Percentiles rank a stretch among this genome's conserved stretches.
Conservation (phyloP, 2,888 invertebrate species). For the Perdita meconis region DNA sequence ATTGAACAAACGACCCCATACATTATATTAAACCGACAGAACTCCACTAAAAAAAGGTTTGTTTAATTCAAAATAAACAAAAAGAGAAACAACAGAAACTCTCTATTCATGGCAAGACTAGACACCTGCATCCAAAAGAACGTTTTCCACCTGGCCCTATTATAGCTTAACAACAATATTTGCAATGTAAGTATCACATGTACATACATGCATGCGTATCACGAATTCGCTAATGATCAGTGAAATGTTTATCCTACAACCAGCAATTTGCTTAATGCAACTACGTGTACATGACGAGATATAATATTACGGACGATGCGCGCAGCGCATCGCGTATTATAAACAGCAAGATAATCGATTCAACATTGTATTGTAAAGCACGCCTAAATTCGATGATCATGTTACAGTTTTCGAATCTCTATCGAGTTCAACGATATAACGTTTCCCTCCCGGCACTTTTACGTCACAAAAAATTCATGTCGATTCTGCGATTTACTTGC, state of each 20-base stretch:
- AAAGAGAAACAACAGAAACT: neutral
- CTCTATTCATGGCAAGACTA: neutral
- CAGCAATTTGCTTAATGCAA: slow-evolving; percentile 21
- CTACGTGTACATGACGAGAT: slow-evolving; percentile 24
- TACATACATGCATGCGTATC: neutral
- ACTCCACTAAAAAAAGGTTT: too few relatives aligned
- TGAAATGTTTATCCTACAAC: slow-evolving; percentile 9
- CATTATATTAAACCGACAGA: too few relatives aligned
- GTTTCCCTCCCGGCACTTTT: neutral
- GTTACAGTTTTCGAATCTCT: neutral
- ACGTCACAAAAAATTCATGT: neutral
- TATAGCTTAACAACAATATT: neutral
- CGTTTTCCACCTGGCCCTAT: neutral
- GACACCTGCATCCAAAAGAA: neutral
- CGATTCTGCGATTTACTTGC: slow-evolving; percentile 2
- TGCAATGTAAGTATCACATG: neutral
- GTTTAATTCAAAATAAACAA: too few relatives aligned
- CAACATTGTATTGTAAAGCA: slow-evolving; percentile 20
- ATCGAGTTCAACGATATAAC: neutral
- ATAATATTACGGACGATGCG: slow-evolving; percentile 20
- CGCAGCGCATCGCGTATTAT: slow-evolving; percentile 18
- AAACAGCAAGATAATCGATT: slow-evolving; percentile 38
- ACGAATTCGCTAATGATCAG: slow-evolving; percentile 2
- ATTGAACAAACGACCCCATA: too few relatives aligned
- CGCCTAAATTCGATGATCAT: slow-evolving; percentile 9